These are phyloP conservation scores for Semibalanus balanoides DNA, from an alignment of 1,140 invertebrate genomes.

Conservation along the genomic window DNA sequence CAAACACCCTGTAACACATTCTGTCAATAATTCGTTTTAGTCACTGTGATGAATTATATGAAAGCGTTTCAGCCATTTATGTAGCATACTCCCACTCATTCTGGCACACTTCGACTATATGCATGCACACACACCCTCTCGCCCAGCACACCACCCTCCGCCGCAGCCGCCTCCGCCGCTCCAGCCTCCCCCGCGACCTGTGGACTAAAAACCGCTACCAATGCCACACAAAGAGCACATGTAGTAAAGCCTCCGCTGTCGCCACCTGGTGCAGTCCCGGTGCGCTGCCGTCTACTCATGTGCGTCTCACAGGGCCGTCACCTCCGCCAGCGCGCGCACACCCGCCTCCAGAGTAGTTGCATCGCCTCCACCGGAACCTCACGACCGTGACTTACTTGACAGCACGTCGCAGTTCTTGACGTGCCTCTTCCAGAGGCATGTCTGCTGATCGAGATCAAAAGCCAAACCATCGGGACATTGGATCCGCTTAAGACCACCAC, in stretches of 20 bases:
- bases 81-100: no score
- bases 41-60: not conserved
- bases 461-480: slow-evolving; percentile 75
- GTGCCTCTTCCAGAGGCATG: slow-evolving; percentile 89
- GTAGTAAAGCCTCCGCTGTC: no score
- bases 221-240: not conserved
- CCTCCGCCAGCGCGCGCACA: not conserved
- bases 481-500: slow-evolving; percentile 65
- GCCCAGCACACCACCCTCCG: no score
- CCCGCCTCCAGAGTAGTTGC: not conserved
- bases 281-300: not conserved
- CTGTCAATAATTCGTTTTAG: no score
- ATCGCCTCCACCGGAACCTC: not conserved
- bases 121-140: no score
- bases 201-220: not conserved
- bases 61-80: not conserved
- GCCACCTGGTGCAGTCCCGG: no score
- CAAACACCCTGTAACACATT: no score
- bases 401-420: slow-evolving; percentile 85
- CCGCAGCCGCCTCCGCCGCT: no score
- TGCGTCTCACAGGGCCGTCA: not conserved
- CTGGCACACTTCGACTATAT: no score
- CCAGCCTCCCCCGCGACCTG: no score
- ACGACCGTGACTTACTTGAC: slow-evolving; percentile 62
- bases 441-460: slow-evolving; percentile 86